Percentiles rank a stretch among this genome's conserved stretches.
Conservation (phyloP, 1,140 invertebrate species). For the Drosophila melanica region DNA sequence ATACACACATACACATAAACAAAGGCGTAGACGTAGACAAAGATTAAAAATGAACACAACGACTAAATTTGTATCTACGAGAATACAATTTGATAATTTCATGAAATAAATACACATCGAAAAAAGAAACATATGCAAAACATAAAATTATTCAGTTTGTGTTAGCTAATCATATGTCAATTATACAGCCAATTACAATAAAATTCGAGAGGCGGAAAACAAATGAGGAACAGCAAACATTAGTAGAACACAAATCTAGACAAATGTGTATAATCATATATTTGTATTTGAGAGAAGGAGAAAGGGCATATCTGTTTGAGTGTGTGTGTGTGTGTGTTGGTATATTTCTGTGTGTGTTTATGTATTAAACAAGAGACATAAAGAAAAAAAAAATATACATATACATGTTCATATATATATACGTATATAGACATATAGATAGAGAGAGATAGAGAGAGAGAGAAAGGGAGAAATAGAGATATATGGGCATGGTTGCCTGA, state of each 20-base stretch:
- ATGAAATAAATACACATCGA: slow-evolving; percentile 8
- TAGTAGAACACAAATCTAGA: slow-evolving; percentile 19
- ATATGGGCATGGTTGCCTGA: slow-evolving; percentile 42
- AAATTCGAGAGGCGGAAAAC: slow-evolving; percentile 1
- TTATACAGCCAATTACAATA: slow-evolving; percentile 65
- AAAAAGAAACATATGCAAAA: slow-evolving; percentile 30
- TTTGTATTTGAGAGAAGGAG: slow-evolving; percentile 12
- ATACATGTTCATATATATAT: not conserved
- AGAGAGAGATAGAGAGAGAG: slow-evolving; percentile 18
- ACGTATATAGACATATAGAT: not conserved
- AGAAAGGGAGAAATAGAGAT: not conserved
- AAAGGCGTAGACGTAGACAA: slow-evolving; percentile 10
- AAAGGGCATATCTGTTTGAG: slow-evolving; percentile 2
- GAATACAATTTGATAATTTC: slow-evolving; percentile 44
- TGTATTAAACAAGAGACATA: slow-evolving; percentile 11
- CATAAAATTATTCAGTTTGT: slow-evolving; percentile 16
- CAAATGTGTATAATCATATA: slow-evolving; percentile 9
- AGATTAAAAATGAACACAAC: slow-evolving; percentile 33
- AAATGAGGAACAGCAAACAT: slow-evolving; percentile 28
- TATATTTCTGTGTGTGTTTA: slow-evolving; percentile 8
- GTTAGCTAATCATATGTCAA: slow-evolving; percentile 37
- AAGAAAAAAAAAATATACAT: slow-evolving; percentile 1
- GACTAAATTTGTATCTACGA: slow-evolving; percentile 29
- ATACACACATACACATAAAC: slow-evolving; percentile 10
- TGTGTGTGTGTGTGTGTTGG: too few relatives aligned